phyloP scores from a whole-genome alignment of 2,797 vertebrate species.

The Enteromius paludinosus region DNA sequence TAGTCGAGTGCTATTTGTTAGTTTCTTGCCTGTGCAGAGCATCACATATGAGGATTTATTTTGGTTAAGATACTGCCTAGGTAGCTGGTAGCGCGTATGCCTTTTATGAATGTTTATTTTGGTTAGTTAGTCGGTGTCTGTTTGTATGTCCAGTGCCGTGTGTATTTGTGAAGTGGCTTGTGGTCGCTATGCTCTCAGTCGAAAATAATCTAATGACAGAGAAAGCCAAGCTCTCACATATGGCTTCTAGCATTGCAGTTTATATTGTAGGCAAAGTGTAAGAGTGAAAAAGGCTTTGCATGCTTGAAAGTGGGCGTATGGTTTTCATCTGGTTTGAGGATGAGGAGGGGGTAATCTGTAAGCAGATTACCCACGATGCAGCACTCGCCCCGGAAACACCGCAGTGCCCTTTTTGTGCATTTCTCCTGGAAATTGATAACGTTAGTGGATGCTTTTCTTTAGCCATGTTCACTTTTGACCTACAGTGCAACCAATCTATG shows the following conservation, averaged over 20 bases:
- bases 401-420: not conserved
- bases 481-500: not conserved
- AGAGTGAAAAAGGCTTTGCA: conserved; percentile 24
- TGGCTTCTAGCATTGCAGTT: conserved; percentile 57
- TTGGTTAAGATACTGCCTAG: not conserved
- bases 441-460: not conserved
- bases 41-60: not conserved
- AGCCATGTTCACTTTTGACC: not conserved
- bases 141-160: conserved; percentile 3
- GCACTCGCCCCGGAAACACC: conserved; percentile 13
- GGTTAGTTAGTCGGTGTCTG: conserved; percentile 11
- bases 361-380: conserved; percentile 44
- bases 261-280: conserved; percentile 47
- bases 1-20: not conserved
- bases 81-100: not conserved
- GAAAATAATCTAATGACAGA: conserved; percentile 63
- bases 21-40: not conserved
- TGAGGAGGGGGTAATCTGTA: conserved; percentile 1
- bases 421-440: not conserved
- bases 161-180: conserved; percentile 58
- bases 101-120: conserved; percentile 1
- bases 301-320: conserved; percentile 36
- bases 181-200: conserved; percentile 43
- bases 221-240: conserved; percentile 47
- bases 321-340: conserved; percentile 49